Percentiles rank a stretch among this genome's conserved stretches.
These are phyloP conservation scores for Datnioides undecimradiatus DNA, from an alignment of 2,113 vertebrate species.

Conservation along the genomic window DNA sequence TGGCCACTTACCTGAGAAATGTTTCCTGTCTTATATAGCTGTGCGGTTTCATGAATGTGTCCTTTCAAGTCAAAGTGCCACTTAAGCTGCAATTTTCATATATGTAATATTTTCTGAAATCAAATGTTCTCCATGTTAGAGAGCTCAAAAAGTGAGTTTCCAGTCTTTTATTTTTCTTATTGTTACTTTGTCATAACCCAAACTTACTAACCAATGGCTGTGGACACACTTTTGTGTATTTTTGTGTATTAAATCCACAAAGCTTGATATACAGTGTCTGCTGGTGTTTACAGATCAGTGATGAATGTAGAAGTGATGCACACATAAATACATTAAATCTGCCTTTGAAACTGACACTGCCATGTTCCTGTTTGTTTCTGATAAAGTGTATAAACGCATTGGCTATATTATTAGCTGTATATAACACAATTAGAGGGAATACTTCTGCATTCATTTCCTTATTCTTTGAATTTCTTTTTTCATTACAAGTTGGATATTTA, in stretches of 20 bases:
- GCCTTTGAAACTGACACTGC: background rate
- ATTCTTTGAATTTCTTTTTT: too few relatives aligned
- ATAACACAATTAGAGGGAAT: too few relatives aligned
- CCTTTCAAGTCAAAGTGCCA: background rate
- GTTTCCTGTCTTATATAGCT: background rate
- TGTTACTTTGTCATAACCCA: background rate
- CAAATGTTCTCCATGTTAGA: background rate
- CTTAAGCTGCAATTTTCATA: conserved; percentile 5
- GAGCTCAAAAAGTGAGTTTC: background rate
- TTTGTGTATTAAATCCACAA: too few relatives aligned
- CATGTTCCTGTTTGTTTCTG: background rate
- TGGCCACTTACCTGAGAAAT: conserved; percentile 12
- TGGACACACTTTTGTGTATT: too few relatives aligned
- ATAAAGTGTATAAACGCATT: too few relatives aligned
- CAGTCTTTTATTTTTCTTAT: background rate
- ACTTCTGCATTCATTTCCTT: too few relatives aligned
- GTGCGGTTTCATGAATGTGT: background rate
- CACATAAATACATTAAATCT: background rate
- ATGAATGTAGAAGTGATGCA: background rate
- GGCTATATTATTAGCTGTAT: too few relatives aligned
- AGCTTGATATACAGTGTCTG: background rate
- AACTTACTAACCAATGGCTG: too few relatives aligned
- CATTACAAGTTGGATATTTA: too few relatives aligned
- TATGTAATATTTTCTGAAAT: conserved; percentile 9
- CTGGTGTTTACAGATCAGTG: background rate